Base-by-base conservation (phyloP, 1,140 invertebrate genomes). In the Sarcophaga peregrina region DNA sequence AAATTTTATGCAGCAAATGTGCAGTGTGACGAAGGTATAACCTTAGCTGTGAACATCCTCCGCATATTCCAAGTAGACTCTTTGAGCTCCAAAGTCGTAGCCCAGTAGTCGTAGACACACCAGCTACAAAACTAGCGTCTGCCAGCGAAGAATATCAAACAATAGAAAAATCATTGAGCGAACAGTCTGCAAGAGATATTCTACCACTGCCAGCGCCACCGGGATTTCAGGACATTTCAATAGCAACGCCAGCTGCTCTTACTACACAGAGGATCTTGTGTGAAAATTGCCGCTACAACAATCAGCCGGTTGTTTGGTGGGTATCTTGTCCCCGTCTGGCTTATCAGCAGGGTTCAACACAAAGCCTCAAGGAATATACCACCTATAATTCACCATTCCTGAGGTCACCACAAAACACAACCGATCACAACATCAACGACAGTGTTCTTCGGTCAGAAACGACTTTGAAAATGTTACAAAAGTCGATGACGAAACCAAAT, bases 21-120 rank as follows among this genome's bases (percentile, higher is more conserved):
- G 88, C 88, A 75, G 88, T 89, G 88, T 89, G 88, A 89, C 88
- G 88, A 89, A 89, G 88, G 88, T 88, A 89, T 86, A 89, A 89
- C 84, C 84, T 88, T 84, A 87, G 85, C 86, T 89, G 88, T 85
- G 87, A 87, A 86, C 88, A 89, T 85, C 88, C 88, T 47, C 76
- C 80, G 54, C 25, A 74, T 15, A 48, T 73, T 73, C 47, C 45
- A 17, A 17, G 9, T 48, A 52, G 73, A 81, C 25, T 45, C 75
- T n/a, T 6, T 6, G 37, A 50, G 25, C n/a, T 37, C 25, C 7
- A 68, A 3, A 10, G n/a, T n/a, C n/a, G n/a, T n/a, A n/a, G n/a
- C n/a, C n/a, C 72, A 54, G 6, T 8, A 10, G 8, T 20, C 11
- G 7, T 37, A 46, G 0, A 8, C 10, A 54, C 46, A 58, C n/a